phyloP scores from a whole-genome alignment of 2,113 vertebrate genomes.

The Hyla sarda region DNA sequence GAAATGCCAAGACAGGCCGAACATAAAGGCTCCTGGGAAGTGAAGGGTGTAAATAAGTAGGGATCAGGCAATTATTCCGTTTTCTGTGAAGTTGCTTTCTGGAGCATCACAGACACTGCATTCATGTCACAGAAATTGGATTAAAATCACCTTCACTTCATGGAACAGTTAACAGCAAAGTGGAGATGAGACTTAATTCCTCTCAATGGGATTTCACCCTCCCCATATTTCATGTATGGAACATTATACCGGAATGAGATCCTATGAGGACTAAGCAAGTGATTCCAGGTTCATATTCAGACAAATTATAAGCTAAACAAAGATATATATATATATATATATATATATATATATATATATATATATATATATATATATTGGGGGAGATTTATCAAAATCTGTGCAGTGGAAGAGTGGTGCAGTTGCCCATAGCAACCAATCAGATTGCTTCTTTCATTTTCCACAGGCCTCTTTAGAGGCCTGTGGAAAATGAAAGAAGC shows the following conservation, averaged over 20 bases:
- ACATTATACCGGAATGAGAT: too few species aligned
- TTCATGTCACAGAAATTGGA: slow-evolving; percentile 27
- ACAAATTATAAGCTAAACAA: too few species aligned
- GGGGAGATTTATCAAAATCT: too few species aligned
- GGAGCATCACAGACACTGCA: slow-evolving; percentile 36
- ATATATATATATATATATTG: too few species aligned
- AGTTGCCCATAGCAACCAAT: too few species aligned
- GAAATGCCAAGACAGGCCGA: not conserved
- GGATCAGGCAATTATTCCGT: slow-evolving; percentile 32
- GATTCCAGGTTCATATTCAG: not conserved
- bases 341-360: too few species aligned
- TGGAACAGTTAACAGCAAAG: not conserved
- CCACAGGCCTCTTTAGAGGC: too few species aligned
- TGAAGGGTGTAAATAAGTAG: slow-evolving; percentile 5
- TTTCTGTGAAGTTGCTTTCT: slow-evolving; percentile 44
- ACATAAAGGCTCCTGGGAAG: not conserved
- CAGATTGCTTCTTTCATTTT: too few species aligned
- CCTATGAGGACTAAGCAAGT: not conserved
- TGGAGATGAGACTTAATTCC: slow-evolving; percentile 29
- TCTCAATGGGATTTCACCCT: not conserved
- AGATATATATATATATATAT: too few species aligned
- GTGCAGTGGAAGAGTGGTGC: too few species aligned
- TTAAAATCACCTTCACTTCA: slow-evolving; percentile 37
- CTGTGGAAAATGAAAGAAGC: too few species aligned
- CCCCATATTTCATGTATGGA: too few species aligned